Base-by-base conservation (phyloP, 2,797 vertebrate species). In the Molossus molossus region DNA sequence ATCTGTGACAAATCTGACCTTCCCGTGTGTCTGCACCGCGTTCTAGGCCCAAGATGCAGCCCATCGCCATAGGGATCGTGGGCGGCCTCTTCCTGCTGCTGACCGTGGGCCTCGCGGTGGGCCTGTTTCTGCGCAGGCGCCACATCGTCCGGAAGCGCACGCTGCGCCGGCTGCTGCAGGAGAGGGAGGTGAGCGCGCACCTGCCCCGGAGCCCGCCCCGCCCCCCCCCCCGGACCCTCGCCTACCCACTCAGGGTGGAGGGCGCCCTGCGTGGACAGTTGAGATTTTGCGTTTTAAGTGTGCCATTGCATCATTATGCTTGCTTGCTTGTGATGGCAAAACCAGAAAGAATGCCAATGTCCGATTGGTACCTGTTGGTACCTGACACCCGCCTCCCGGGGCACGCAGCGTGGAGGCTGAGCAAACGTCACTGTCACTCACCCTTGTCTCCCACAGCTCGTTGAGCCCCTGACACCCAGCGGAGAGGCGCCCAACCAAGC, bases 401-500 rank as follows among this genome's bases (percentile, higher is more conserved):
- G 7, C n/a, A 9, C 21, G 3, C 0, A 9, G 27, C 6, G 2
- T 27, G 33, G 73, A 6, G 29, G 11, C 29, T 0, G 9, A 9
- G 15, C n/a, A 1, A 5, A 12, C 75, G 1, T 17, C 60, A 15
- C 37, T 9, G 4, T 33, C n/a, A 12, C 27, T 33, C 27, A 9
- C 55, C 9, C 94, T 93, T 95, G 21, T 90, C 79, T 85, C 76
- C 67, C 40, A 33, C 97, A 99, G 99, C 98, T 99, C 64, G 99
- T 99, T 0, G 99, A 99, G 96, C 99, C 99, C 60, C 98, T 99
- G 89, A 99, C 99, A 4, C 99, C 99, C 21, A 99, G 99, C 0
- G 99, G 99, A 62, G 99, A 99, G 98, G 99, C 99, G 45, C 99
- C 99, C 1, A 99, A 99, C 98, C 99, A 99, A 98, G 99, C 99